phyloP scores from a whole-genome alignment of 2,888 invertebrate genomes.

The Parthenolecanium corni region DNA sequence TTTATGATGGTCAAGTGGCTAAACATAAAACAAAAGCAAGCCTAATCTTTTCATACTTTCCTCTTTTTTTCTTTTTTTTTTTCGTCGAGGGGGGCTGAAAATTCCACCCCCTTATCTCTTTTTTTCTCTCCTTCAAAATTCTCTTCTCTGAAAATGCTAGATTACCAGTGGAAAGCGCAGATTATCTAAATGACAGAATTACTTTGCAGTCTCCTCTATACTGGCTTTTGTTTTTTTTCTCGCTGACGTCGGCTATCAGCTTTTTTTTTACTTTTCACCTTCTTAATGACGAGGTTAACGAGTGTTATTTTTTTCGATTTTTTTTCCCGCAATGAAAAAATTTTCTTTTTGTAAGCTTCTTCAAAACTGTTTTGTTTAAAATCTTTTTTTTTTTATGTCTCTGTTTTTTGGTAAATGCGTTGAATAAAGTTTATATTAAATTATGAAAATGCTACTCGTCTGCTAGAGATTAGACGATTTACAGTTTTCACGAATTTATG shows the following conservation, averaged over 20 bases:
- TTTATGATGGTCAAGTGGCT: slow-evolving; percentile 28
- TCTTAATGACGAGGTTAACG: slow-evolving; percentile 2
- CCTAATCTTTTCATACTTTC: slow-evolving; percentile 27
- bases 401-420: too few relatives aligned
- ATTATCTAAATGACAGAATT: slow-evolving; percentile 28
- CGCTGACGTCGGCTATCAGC: not conserved
- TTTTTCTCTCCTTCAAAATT: too few relatives aligned
- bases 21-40: slow-evolving; percentile 24
- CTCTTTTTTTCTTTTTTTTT: not conserved
- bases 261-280: slow-evolving; percentile 5
- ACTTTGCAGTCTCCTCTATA: not conserved
- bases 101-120: slow-evolving; percentile 3
- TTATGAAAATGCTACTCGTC: too few relatives aligned
- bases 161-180: slow-evolving; percentile 21
- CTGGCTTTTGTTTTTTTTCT: not conserved
- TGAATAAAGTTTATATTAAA: too few relatives aligned
- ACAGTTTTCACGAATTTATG: too few relatives aligned
- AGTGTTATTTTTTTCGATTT: not conserved
- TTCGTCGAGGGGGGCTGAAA: not conserved
- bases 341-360: not conserved
- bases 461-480: too few relatives aligned
- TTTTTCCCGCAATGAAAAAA: not conserved
- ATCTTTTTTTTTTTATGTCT: not conserved
- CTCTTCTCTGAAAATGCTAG: slow-evolving; percentile 4
- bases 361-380: not conserved